Base-by-base conservation (phyloP, 2,113 vertebrate genomes). In the Chascanopsetta lugubris region DNA sequence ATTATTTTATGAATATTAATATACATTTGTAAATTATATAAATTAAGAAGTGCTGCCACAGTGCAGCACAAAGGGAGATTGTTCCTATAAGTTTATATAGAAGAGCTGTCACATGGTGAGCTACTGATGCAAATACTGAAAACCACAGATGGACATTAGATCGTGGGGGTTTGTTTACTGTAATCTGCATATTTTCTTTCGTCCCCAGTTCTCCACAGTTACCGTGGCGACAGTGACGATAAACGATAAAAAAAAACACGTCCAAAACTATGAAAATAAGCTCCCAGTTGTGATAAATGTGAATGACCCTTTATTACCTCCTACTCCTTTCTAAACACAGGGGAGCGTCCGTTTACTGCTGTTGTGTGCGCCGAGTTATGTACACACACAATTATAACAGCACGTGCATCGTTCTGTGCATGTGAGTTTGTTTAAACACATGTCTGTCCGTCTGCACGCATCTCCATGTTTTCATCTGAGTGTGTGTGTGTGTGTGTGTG, bases 241-340 rank as follows among this genome's bases (percentile, higher is more conserved):
- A 42, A 40, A 47, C 36, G 22, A 25, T 36, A 13, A 53, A 53
- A 61, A 40, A 17, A 61, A 40, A 17, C 5, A 25, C 22, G 18
- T 20, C n/a, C 46, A 21, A 57, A 69, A 24, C 66, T 0, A 54
- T 40, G 32, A 50, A 60, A 74, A 56, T 17, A 46, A 2, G 7
- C 25, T 61, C 59, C 42, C n/a, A 49, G 49, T 27, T 64, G 21
- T 63, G 30, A 53, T 84, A 62, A 62, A 79, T 7, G 12, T 40
- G 47, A 72, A 75, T 25, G 15, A 58, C 70, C 48, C 51, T 85
- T 73, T 79, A 82, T 70, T 69, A 20, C 54, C 58, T 26, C 50
- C 69, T 25, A 30, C 22, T 73, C 26, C 9, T 69, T 54, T 54
- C 54, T 40, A 47, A 61, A 57, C 58, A 29, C 57, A 66, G 27